Evolutionary conservation across 2,888 invertebrate genomes (phyloP), one percentile per base, ranked within the genome.

Genomic region (Cataglyphis albicans): DNA sequence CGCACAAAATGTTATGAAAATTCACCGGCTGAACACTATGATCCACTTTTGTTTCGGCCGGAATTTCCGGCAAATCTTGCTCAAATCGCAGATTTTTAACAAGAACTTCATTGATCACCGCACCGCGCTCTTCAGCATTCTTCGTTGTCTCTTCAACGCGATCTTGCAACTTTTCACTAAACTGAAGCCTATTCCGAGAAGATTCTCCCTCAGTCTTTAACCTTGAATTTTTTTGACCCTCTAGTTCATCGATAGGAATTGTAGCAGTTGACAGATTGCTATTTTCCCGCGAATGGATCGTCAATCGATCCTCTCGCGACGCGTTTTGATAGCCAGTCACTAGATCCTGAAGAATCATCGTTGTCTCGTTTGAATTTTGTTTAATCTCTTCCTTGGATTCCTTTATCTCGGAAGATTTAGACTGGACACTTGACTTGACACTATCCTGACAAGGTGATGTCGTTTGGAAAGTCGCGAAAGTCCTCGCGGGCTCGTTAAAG

Each of bases 41-140:
- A 72, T 91, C 91, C 44, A 63, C 52, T 64, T 21, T 82, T 21
- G 75, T 18, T 29, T 86, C 86, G 21, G 32, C 35, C 21, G 76
- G 10, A 35, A 68, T 75, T 15, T 80, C 73, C 9, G 93, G 91
- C 6, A 93, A 21, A 75, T 92, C 93, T 52, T 93, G 93, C 73
- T 92, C 89, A 75, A 93, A 93, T 55, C 91, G 92, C 5, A 93
- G 88, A 82, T 91, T 93, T 83, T 92, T 93, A 68, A 93, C 86
- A 12, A 93, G 86, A 57, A 93, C 87, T 73, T 93, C 93, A 65
- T 90, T 93, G 12, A 93, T 91, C 21, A 92, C 89, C 5, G 91
- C 85, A 0, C 80, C 88, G 12, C 86, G 83, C 18, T 89, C 88
- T 2, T 86, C 86, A 9, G 41, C 84, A 18, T 75, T 82, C 64